Evolutionary conservation across 2,888 invertebrate genomes (phyloP), one percentile per base, ranked within the genome.

Genomic region (Pterobdella sp.): DNA sequence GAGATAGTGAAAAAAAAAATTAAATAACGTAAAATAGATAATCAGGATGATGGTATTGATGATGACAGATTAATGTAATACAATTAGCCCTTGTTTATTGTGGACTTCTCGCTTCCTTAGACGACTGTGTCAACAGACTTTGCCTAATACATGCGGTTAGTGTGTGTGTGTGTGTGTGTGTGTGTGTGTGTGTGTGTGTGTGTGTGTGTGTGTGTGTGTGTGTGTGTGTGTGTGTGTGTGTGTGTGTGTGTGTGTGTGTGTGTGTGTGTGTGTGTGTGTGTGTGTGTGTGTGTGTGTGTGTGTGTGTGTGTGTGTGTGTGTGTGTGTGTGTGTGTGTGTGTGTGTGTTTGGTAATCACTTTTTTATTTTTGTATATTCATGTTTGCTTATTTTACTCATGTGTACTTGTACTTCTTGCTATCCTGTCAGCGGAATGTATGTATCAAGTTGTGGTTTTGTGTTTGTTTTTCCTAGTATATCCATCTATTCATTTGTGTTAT

Each of bases 291-390:
- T 42, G 42, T 42, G 42, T 42, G 42, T 42, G 42, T 42, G 42
- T 42, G 42, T 42, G 42, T 42, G 42, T 42, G 42, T 42, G 42
- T 42, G 42, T 42, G 42, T 42, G 68, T 71, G 66, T 72, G 42
- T 42, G 42, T 42, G 42, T 29, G 31, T 29, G 64, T 42, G 42
- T 42, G 42, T 42, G 42, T 42, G 42, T 42, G 42, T 42, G 42
- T 42, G 42, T 42, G 42, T 42, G 42, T 42, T 7, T 42, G 42
- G 7, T 7, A 14, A 18, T 42, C 10, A 14, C 10, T 42, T 7
- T 42, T 7, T 42, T 42, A 18, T 42, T 7, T 42, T 7, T 42
- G 42, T 42, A 18, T 42, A 42, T 42, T 7, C 18, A 14, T 42
- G 42, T 42, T 7, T 42, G 18, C 18, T 7, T 42, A 18, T 42